Conservation (phyloP, 1,140 invertebrate genomes). For the Battus philenor region DNA sequence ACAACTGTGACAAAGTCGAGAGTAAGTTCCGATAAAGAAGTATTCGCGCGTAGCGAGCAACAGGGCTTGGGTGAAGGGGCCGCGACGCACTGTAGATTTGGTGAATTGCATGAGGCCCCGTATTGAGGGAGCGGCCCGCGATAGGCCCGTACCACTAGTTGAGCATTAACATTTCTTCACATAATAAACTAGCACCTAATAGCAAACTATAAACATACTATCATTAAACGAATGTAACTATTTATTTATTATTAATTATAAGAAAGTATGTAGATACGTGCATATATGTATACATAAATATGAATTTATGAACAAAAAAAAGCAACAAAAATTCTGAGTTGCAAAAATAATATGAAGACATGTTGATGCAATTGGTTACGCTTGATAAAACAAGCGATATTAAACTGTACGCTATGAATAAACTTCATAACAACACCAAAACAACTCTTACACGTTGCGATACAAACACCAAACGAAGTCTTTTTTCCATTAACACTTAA, state of each 20-base stretch:
- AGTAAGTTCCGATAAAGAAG: slow-evolving; percentile 86
- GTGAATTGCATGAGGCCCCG: slow-evolving; percentile 69
- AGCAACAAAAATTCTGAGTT: no score
- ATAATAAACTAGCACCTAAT: background rate
- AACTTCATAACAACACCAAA: slow-evolving; percentile 15
- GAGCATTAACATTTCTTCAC: slow-evolving; percentile 36
- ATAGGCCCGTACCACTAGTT: slow-evolving; percentile 41
- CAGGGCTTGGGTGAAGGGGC: slow-evolving; percentile 68
- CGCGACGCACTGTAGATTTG: slow-evolving; percentile 71
- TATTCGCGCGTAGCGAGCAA: slow-evolving; percentile 70
- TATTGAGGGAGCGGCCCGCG: slow-evolving; percentile 43
- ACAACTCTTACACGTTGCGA: slow-evolving; percentile 7
- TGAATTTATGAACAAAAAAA: no score
- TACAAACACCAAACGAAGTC: slow-evolving; percentile 10
- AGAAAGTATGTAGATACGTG: no score
- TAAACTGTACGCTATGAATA: slow-evolving; percentile 9
- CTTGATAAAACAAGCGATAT: slow-evolving; percentile 5
- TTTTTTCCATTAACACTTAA: slow-evolving; percentile 10
- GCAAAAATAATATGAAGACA: slow-evolving; percentile 12
- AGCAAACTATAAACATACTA: background rate
- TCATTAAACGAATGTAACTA: no score
- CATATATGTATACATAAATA: no score
- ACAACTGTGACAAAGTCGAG: slow-evolving; percentile 96
- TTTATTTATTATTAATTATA: no score
- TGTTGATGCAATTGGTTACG: slow-evolving; percentile 11